phyloP scores from a whole-genome alignment of 2,888 invertebrate species.

The Diplazon laetatorius region DNA sequence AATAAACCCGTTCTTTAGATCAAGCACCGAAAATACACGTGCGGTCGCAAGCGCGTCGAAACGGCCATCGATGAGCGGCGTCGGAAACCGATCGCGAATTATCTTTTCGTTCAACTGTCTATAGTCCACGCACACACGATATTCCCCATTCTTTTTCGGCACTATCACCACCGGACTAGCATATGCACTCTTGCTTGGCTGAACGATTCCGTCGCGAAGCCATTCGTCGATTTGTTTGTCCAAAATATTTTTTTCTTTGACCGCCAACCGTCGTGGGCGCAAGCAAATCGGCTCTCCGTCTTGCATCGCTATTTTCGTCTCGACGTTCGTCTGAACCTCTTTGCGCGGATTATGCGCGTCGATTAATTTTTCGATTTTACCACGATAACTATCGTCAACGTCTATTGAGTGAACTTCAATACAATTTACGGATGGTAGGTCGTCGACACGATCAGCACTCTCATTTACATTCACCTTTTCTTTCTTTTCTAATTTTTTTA shows the following conservation, averaged over 20 bases:
- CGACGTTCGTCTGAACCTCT: constrained; percentile 63
- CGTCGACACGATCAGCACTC: background rate
- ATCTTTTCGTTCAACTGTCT: constrained; percentile 65
- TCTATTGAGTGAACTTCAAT: background rate
- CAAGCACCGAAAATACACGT: constrained; percentile 61
- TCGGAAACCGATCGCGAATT: constrained; percentile 65
- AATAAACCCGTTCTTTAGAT: constrained; percentile 67
- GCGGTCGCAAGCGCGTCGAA: constrained; percentile 60
- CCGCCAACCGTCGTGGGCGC: background rate
- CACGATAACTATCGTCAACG: constrained; percentile 1
- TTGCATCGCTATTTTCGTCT: background rate
- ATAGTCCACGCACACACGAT: constrained; percentile 68
- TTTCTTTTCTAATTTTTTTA: too few species aligned
- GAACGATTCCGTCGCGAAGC: background rate
- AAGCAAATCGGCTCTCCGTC: background rate
- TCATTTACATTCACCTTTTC: background rate
- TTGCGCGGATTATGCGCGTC: constrained; percentile 66
- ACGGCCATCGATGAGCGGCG: constrained; percentile 68
- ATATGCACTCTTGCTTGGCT: constrained; percentile 18
- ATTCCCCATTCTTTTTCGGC: constrained; percentile 63
- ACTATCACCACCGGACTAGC: constrained; percentile 60
- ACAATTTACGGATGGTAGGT: background rate
- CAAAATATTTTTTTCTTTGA: background rate
- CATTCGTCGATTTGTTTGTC: constrained; percentile 10
- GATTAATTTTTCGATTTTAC: constrained; percentile 52